phyloP scores from a whole-genome alignment of 92 coral and sea anemone species.

The Hydrozoanthus gracilis region DNA sequence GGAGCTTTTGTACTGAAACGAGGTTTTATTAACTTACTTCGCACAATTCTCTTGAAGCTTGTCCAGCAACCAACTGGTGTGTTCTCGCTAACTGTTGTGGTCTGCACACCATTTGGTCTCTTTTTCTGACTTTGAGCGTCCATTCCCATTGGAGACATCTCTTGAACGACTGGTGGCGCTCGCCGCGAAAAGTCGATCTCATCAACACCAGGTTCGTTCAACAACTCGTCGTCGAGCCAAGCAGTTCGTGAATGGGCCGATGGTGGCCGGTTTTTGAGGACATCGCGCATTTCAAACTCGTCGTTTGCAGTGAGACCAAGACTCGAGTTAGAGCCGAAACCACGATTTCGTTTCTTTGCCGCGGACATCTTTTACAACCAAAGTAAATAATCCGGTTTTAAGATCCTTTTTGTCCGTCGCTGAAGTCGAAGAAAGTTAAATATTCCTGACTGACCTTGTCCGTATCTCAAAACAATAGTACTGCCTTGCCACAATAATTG shows the following conservation, averaged over 20 bases:
- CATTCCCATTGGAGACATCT: constrained; percentile 62
- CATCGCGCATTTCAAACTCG: constrained; percentile 46
- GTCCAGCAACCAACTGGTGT: constrained; percentile 59
- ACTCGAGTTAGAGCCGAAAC: constrained; percentile 38
- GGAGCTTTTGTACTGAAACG: not conserved
- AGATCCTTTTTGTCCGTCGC: not conserved
- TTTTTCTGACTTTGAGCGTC: constrained; percentile 61
- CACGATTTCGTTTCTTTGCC: constrained; percentile 40
- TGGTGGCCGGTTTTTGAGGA: constrained; percentile 51
- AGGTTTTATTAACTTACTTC: constrained; percentile 47
- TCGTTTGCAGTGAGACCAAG: constrained; percentile 39
- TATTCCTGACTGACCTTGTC: not conserved
- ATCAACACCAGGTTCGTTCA: constrained; percentile 39
- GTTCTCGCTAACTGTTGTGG: constrained; percentile 49
- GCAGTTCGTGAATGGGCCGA: constrained; percentile 64
- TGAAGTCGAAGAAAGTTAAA: not conserved
- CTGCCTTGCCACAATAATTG: not conserved
- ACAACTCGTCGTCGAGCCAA: constrained; percentile 53
- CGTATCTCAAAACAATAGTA: not conserved
- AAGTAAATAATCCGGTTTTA: constrained; percentile 2
- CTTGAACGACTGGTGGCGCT: constrained; percentile 43
- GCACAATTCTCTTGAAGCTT: constrained; percentile 62
- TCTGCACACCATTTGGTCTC: constrained; percentile 45
- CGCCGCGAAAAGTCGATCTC: constrained; percentile 55
- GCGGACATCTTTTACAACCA: constrained; percentile 11